These are phyloP conservation scores for Montipora sp. DNA, from an alignment of 64 coral and sea anemone genomes.

Conservation along the genomic window DNA sequence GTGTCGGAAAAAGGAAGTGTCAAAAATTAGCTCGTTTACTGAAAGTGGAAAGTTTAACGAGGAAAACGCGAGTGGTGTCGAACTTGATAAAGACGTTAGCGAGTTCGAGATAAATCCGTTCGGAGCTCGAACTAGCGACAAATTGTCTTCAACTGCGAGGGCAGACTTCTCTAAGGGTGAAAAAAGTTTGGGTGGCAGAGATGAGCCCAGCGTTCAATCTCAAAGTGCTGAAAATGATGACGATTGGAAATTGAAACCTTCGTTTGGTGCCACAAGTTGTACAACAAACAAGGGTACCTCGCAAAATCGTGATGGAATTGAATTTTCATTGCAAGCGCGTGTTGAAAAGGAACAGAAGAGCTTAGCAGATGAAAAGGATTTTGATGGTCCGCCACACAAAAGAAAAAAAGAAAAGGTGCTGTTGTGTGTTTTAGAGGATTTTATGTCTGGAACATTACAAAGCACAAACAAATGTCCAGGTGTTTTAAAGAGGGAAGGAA, in stretches of 20 bases:
- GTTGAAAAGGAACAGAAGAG: background rate
- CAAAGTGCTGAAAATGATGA: background rate
- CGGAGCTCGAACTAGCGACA: too few species aligned
- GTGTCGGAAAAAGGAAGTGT: background rate
- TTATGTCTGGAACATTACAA: background rate
- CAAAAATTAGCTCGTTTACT: background rate
- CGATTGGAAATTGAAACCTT: background rate
- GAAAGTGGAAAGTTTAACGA: background rate
- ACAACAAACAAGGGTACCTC: background rate
- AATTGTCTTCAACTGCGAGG: background rate
- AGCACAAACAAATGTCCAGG: conserved; percentile 4
- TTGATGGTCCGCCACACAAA: background rate
- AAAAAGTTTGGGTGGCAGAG: background rate
- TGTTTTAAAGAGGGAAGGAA: background rate
- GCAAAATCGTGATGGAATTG: background rate
- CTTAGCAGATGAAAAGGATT: background rate
- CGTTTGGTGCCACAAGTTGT: background rate
- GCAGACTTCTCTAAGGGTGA: background rate
- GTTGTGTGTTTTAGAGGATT: background rate
- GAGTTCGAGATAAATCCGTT: background rate
- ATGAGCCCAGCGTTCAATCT: too few species aligned
- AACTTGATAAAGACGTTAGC: background rate
- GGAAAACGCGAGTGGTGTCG: background rate
- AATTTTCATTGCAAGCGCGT: background rate
- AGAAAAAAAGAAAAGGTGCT: background rate